Conservation (phyloP, 2,113 vertebrate genomes). For the Hiodon alosoides region DNA sequence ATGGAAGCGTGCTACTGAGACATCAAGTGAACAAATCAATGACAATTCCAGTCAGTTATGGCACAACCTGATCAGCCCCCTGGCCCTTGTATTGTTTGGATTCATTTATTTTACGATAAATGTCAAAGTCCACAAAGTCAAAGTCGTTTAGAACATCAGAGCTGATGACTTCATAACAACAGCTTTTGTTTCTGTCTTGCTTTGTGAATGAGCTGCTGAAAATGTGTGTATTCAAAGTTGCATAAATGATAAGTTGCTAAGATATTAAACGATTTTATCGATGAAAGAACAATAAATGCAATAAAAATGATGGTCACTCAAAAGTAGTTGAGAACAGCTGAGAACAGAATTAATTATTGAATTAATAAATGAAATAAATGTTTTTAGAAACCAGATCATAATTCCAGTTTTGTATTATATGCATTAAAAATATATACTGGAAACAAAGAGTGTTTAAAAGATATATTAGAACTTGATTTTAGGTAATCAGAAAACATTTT, state of each 20-base stretch:
- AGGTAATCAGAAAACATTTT: too few relatives aligned
- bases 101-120: background rate
- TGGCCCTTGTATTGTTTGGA: background rate
- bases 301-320: too few relatives aligned
- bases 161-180: background rate
- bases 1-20: background rate
- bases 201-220: background rate
- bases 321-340: too few relatives aligned
- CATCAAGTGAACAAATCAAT: constrained; percentile 4
- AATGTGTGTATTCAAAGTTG: background rate
- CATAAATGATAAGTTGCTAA: background rate
- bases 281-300: background rate
- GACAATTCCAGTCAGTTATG: background rate
- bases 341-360: too few relatives aligned
- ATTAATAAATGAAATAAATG: too few relatives aligned
- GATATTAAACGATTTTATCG: background rate
- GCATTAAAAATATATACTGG: too few relatives aligned
- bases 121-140: background rate
- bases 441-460: too few relatives aligned
- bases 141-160: background rate
- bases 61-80: background rate
- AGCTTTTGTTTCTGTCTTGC: background rate
- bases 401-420: too few relatives aligned
- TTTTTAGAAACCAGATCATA: too few relatives aligned
- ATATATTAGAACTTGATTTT: too few relatives aligned